A percentile compares a stretch with the other conserved stretches of the same genome.
Conservation (phyloP, 92 coral and sea anemone species). For the Parazoanthus swiftii region DNA sequence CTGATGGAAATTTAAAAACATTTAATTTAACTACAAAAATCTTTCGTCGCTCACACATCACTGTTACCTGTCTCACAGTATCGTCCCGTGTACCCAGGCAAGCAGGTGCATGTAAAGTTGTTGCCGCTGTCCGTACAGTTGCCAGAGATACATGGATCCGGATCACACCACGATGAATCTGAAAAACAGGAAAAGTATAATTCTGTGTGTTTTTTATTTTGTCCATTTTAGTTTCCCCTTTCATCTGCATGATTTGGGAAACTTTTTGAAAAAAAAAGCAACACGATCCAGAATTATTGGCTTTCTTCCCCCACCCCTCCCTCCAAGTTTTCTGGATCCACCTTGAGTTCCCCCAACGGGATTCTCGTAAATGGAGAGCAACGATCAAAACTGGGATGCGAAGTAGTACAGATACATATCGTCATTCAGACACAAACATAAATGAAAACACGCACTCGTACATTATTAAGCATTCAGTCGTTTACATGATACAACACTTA, state of each 20-base stretch:
- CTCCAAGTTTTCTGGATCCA: too few relatives aligned
- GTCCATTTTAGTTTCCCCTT: background rate
- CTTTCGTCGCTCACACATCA: background rate
- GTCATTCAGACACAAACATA: too few relatives aligned
- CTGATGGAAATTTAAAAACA: too few relatives aligned
- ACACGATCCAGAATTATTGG: too few relatives aligned
- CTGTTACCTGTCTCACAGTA: slow-evolving; percentile 81
- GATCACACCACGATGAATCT: slow-evolving; percentile 89
- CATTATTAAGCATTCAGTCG: too few relatives aligned
- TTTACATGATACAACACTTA: too few relatives aligned
- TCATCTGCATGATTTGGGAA: background rate
- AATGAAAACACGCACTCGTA: too few relatives aligned
- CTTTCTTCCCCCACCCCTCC: too few relatives aligned
- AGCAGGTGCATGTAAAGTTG: slow-evolving; percentile 67
- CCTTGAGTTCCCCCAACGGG: too few relatives aligned
- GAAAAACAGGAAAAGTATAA: background rate
- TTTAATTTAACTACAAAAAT: background rate
- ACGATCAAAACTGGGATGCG: too few relatives aligned
- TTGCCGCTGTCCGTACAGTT: slow-evolving; percentile 77
- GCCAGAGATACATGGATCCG: slow-evolving; percentile 79
- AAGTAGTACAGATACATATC: too few relatives aligned
- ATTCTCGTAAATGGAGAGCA: too few relatives aligned
- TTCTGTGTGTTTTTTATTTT: background rate
- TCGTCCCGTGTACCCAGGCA: slow-evolving; percentile 69
- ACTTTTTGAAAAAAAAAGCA: background rate